A percentile compares a stretch with the other conserved stretches of the same genome.
Evolutionary conservation across 2,113 vertebrate genomes (phyloP).

Genomic region (Sphyrna mokarran): DNA sequence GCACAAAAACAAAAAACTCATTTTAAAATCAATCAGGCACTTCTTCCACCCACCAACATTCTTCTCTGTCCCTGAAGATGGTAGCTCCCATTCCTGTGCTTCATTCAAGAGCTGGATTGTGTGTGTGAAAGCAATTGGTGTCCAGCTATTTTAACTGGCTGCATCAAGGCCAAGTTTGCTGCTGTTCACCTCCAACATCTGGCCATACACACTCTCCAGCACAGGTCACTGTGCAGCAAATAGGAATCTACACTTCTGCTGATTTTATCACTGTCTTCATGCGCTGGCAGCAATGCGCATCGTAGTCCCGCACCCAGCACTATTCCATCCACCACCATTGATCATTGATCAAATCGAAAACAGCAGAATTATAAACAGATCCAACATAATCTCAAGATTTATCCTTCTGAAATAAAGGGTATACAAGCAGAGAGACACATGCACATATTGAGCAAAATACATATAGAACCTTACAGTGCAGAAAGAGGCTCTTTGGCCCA

Average conservation of each 20-base stretch:
- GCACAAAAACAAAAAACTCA: not conserved
- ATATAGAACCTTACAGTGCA: too few relatives aligned
- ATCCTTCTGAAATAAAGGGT: not conserved
- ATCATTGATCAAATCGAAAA: not conserved
- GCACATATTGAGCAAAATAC: not conserved
- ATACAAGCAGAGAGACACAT: not conserved
- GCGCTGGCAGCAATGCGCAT: not conserved
- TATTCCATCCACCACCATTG: not conserved
- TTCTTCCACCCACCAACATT: not conserved
- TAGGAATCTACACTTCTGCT: not conserved
- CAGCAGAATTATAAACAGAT: not conserved
- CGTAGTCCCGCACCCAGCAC: not conserved
- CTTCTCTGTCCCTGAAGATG: not conserved
- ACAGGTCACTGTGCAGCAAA: not conserved
- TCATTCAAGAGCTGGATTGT: not conserved
- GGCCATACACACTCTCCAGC: not conserved
- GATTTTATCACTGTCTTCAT: not conserved
- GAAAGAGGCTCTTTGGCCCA: too few relatives aligned
- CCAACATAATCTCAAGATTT: not conserved
- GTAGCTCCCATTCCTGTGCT: not conserved
- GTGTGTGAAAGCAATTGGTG: not conserved
- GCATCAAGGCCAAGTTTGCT: not conserved
- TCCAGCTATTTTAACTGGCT: not conserved
- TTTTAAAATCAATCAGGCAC: not conserved
- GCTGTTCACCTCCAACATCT: not conserved